Conservation (phyloP, 2,797 vertebrate species). For the Acipenser ruthenus region DNA sequence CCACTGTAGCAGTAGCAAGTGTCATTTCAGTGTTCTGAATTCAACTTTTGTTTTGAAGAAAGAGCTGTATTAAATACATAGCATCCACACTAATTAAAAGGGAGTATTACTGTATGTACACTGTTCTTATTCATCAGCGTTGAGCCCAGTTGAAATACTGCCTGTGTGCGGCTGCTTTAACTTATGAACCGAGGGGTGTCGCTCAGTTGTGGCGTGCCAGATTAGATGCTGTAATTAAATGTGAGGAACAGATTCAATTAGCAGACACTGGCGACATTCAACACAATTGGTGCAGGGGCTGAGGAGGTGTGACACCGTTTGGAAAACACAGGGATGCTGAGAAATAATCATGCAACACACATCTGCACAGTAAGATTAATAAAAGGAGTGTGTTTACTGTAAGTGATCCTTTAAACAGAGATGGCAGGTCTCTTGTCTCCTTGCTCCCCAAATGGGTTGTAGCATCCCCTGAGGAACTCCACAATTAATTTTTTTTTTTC, state of each 20-base stretch:
- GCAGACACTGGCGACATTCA: neutral
- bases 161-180: too few relatives aligned
- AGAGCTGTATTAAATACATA: too few relatives aligned
- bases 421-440: neutral
- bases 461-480: neutral
- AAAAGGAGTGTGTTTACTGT: neutral
- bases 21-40: too few relatives aligned
- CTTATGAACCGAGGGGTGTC: neutral
- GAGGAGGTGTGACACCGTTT: neutral
- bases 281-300: neutral
- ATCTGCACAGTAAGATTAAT: neutral
- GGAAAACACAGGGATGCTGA: neutral
- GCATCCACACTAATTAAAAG: too few relatives aligned
- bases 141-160: too few relatives aligned
- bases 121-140: too few relatives aligned
- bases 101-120: too few relatives aligned
- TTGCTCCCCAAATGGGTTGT: neutral
- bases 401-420: neutral
- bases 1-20: too few relatives aligned
- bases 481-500: too few relatives aligned
- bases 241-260: neutral
- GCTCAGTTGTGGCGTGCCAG: neutral
- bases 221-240: slow-evolving; percentile 1
- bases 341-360: neutral
- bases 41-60: too few relatives aligned